Base-by-base conservation (phyloP, 2,113 vertebrate genomes). In the Periophthalmus modestus region DNA sequence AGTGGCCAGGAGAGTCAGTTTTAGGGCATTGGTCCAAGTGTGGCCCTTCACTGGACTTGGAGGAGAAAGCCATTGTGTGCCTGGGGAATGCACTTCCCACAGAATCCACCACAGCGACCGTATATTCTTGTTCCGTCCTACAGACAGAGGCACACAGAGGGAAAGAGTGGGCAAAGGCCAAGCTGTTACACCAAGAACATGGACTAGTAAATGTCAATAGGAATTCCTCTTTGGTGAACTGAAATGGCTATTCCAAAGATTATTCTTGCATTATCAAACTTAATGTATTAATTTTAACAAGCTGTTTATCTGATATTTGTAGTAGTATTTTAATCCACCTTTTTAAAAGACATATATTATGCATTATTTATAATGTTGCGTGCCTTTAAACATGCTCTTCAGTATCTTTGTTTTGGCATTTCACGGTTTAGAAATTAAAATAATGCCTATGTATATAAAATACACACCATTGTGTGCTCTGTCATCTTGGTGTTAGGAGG, bases 61-160 rank as follows among this genome's bases (percentile, higher is more conserved):
- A 99, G 87, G 2, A 94, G 94, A 47, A 99, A 95, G 77, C 96
- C 95, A 43, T 85, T 91, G 80, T 94, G 80, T 80, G 91, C 83
- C 77, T 95, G 95, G 70, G 97, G 96, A 92, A 96, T 79, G 92
- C 97, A 99, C 89, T 98, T 98, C 72, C 97, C 97, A 90, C 97
- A 99, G 90, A 96, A 97, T 23, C 97, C 97, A 75, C 97, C 97
- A 78, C 97, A 99, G 90, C 95, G 95, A 66, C 96, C 97, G 11
- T 96, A 97, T 83, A 98, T 94, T 93, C 97, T 96, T 79, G 93
- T 94, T 76, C 96, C 96, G 46, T 99, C 96, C 97, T 99, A 91
- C 82, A n/a, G 52, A 57, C 19, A 33, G 39, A 81, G 50, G 81
- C 28, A 81, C 74, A 81, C 66, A 66, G 46, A 55, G 71, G 75